These are phyloP conservation scores for Eulithis prunata DNA, from an alignment of 2,888 invertebrate genomes.

Conservation along the genomic window DNA sequence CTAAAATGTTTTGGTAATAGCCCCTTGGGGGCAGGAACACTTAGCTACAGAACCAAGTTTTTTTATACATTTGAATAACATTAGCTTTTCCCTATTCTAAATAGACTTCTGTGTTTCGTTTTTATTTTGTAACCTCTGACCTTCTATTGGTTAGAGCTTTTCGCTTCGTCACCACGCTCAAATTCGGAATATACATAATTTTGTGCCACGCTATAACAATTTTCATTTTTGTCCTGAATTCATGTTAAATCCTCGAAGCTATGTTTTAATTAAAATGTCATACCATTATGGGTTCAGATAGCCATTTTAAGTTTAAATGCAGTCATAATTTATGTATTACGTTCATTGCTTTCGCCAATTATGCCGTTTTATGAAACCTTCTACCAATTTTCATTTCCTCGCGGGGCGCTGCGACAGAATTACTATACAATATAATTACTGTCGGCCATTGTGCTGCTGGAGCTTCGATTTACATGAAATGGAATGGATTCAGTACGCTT, in stretches of 20 bases:
- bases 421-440: constrained; percentile 80
- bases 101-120: no score
- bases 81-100: not conserved
- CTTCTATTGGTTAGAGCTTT: no score
- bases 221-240: constrained; percentile 2
- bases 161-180: no score
- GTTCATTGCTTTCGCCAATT: constrained; percentile 54
- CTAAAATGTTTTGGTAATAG: not conserved
- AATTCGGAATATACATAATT: no score
- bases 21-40: not conserved
- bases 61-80: not conserved
- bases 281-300: constrained; percentile 43
- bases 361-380: constrained; percentile 60
- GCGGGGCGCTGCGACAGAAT: constrained; percentile 63
- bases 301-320: constrained; percentile 49
- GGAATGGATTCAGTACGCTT: constrained; percentile 49
- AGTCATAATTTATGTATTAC: constrained; percentile 63
- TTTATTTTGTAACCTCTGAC: no score
- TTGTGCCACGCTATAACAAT: not conserved
- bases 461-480: constrained; percentile 75
- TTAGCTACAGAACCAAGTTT: not conserved
- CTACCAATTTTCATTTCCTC: constrained; percentile 65
- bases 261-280: constrained; percentile 26
- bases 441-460: constrained; percentile 64
- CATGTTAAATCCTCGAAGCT: constrained; percentile 9